Conservation (phyloP, 2,113 vertebrate species). For the Anarhynchus alexandrinus region DNA sequence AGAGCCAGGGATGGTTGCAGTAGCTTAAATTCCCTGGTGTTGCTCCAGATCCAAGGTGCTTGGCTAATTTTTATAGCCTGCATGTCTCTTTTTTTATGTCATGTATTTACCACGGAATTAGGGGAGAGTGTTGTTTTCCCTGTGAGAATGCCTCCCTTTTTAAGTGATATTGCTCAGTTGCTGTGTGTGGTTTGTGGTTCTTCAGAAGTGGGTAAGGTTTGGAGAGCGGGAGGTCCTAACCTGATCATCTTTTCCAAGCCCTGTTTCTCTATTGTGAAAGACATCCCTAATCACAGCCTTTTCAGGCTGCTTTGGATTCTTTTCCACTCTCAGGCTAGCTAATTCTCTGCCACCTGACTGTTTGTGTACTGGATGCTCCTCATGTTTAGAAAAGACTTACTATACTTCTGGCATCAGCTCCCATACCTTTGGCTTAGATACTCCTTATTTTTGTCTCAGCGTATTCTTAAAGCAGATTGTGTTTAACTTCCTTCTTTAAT, state of each 20-base stretch:
- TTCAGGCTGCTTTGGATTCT: not conserved
- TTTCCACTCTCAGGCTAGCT: not conserved
- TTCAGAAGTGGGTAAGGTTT: conserved; percentile 7
- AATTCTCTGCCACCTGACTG: not conserved
- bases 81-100: not conserved
- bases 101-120: not conserved
- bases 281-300: not conserved
- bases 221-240: not conserved
- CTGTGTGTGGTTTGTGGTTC: conserved; percentile 18
- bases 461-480: not conserved
- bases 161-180: not conserved
- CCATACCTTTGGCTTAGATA: not conserved
- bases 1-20: not conserved
- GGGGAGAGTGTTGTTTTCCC: not conserved
- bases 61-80: not conserved
- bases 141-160: not conserved
- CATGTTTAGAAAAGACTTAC: not conserved
- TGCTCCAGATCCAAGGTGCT: not conserved
- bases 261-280: not conserved
- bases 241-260: not conserved
- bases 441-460: not conserved
- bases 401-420: not conserved
- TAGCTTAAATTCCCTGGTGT: not conserved
- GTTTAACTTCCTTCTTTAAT: not conserved
- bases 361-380: not conserved